Percentiles rank a stretch among this genome's conserved stretches.
Evolutionary conservation across 2,888 invertebrate genomes (phyloP).

Genomic region (Mythimna pallens): DNA sequence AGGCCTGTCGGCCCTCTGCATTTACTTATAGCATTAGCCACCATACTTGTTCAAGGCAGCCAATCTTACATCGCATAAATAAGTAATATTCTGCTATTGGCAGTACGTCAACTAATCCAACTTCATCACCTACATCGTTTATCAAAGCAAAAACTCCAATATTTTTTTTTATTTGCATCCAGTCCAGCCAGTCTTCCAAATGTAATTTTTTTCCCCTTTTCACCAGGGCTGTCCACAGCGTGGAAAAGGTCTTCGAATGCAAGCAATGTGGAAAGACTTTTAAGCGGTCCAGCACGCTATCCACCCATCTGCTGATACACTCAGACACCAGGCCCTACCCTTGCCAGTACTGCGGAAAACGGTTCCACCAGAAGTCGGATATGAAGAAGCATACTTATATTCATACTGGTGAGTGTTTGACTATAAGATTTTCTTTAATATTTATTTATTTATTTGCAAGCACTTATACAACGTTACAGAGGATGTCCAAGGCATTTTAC

Average conservation of each 20-base stretch:
- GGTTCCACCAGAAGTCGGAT: constrained; percentile 99
- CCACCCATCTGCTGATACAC: constrained; percentile 99
- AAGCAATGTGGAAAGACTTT: constrained; percentile 99
- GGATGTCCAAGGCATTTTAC: too few species aligned
- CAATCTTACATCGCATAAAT: too few species aligned
- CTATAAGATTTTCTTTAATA: neutral
- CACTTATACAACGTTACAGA: too few species aligned
- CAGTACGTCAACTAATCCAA: neutral
- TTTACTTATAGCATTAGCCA: neutral
- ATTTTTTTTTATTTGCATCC: neutral
- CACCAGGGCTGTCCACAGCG: constrained; percentile 96
- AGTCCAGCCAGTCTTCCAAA: neutral
- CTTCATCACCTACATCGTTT: neutral
- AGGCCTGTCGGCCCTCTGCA: too few species aligned
- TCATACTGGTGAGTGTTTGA: constrained; percentile 94
- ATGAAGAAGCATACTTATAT: constrained; percentile 99
- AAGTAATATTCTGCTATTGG: neutral
- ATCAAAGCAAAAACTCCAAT: neutral
- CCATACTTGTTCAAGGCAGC: neutral
- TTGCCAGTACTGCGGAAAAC: constrained; percentile 99
- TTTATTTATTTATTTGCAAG: too few species aligned
- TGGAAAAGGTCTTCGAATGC: constrained; percentile 98
- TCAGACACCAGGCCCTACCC: constrained; percentile 99
- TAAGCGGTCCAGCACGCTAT: constrained; percentile 98
- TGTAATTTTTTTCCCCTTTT: constrained; percentile 5